Percentiles rank a stretch among this genome's conserved stretches.
These are phyloP conservation scores for Scytalopus superciliaris DNA, from an alignment of 2,113 vertebrate species.

Conservation along the genomic window DNA sequence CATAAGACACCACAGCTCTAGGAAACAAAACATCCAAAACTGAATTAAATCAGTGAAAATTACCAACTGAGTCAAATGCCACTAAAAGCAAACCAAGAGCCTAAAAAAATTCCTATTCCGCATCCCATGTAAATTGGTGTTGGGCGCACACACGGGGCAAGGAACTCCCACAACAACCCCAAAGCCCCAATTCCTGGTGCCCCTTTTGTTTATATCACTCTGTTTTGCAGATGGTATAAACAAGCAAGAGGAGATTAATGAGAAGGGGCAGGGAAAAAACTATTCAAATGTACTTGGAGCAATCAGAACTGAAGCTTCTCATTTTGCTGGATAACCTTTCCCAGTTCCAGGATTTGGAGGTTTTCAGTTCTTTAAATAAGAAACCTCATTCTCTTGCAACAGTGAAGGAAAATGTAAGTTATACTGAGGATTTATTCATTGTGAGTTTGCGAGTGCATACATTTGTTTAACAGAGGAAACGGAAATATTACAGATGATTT, in stretches of 20 bases:
- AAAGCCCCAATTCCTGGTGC: neutral
- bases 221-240: neutral
- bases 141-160: fast-evolving
- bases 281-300: neutral
- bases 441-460: neutral
- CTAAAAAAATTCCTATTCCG: neutral
- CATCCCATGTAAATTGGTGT: neutral
- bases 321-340: neutral
- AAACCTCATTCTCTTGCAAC: neutral
- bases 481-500: fast-evolving
- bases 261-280: neutral
- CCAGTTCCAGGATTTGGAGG: neutral
- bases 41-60: neutral
- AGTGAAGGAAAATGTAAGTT: neutral
- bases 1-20: neutral
- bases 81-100: neutral
- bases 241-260: neutral
- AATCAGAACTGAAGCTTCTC: neutral
- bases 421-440: neutral
- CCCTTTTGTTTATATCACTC: neutral
- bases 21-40: neutral
- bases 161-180: neutral
- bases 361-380: neutral
- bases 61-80: neutral
- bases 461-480: neutral